A percentile compares a stretch with the other conserved stretches of the same genome.
These are phyloP conservation scores for Acanthacorydalis orientalis DNA, from an alignment of 2,888 invertebrate genomes.

Conservation along the genomic window DNA sequence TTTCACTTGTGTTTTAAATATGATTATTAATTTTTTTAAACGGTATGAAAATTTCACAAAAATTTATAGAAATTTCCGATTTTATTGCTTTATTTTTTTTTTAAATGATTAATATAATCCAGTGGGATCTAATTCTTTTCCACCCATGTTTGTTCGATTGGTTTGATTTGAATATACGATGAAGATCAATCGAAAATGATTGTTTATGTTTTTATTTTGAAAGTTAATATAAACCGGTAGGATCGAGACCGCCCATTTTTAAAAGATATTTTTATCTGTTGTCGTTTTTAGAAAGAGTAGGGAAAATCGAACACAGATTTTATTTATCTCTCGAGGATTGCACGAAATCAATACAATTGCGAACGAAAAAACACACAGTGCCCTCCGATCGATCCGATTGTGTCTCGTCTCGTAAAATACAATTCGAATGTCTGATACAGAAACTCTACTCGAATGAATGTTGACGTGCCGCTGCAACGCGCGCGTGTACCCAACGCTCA, in stretches of 20 bases:
- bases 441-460: background rate
- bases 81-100: background rate
- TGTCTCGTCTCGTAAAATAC: no score
- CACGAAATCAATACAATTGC: background rate
- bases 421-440: background rate
- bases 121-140: conserved; percentile 10
- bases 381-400: no score
- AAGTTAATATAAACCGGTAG: conserved; percentile 22
- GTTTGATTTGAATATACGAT: background rate
- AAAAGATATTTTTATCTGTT: background rate
- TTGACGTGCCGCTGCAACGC: background rate
- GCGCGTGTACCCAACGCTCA: background rate
- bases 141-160: background rate
- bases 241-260: conserved; percentile 22
- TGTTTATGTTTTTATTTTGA: no score
- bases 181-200: background rate
- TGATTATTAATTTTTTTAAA: background rate
- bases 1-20: conserved; percentile 11
- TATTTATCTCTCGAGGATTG: no score
- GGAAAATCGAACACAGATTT: background rate
- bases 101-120: conserved; percentile 7
- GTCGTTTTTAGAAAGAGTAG: background rate
- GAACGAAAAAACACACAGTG: background rate
- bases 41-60: no score
- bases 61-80: no score